Evolutionary conservation across 2,797 vertebrate genomes (phyloP).

Genomic region (Lacerta viridis): DNA sequence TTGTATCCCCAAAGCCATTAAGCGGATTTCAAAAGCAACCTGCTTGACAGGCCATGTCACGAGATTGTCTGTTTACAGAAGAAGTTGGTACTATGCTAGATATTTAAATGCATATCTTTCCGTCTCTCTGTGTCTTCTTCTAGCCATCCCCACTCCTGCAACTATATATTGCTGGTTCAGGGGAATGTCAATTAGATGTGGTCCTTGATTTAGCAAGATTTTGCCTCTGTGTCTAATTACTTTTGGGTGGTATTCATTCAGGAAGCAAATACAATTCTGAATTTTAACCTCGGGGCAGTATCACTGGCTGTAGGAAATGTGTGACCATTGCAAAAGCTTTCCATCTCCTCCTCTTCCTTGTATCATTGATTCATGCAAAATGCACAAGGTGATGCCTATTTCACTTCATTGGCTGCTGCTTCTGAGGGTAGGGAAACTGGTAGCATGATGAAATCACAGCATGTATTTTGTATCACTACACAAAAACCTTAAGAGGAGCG

Average conservation of each 20-base stretch:
- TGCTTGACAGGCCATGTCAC: conserved; percentile 55
- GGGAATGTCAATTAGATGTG: conserved; percentile 45
- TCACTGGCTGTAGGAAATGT: background rate
- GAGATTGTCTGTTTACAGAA: conserved; percentile 27
- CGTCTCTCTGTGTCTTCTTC: conserved; percentile 52
- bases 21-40: conserved; percentile 61
- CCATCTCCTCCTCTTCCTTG: background rate
- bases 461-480: background rate
- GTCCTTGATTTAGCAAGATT: conserved; percentile 7
- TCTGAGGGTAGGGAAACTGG: too few relatives aligned
- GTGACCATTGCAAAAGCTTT: background rate
- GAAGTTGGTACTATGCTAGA: background rate
- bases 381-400: background rate
- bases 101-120: background rate
- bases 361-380: background rate
- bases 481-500: background rate
- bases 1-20: conserved; percentile 70
- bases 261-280: conserved; percentile 32
- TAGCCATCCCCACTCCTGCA: conserved; percentile 41
- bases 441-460: background rate
- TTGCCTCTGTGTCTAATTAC: conserved; percentile 48
- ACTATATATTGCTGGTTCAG: conserved; percentile 63
- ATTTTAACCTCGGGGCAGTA: background rate
- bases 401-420: background rate
- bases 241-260: conserved; percentile 37